Conservation (phyloP, 1,140 invertebrate genomes). For the Delia radicum region DNA sequence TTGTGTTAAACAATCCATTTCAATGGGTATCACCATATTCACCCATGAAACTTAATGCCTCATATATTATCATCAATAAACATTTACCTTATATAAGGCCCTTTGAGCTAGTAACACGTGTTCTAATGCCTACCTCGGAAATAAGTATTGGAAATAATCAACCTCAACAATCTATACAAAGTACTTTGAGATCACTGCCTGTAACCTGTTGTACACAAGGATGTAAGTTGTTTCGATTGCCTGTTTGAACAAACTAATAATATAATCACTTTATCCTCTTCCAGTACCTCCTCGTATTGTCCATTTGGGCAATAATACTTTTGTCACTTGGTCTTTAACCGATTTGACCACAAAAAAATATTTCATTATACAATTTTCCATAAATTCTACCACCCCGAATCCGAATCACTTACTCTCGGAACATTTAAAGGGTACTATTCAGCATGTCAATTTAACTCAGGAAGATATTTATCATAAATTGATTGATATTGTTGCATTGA, state of each 20-base stretch:
- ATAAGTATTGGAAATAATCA: conserved; percentile 31
- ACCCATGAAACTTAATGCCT: conserved; percentile 49
- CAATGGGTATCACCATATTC: conserved; percentile 42
- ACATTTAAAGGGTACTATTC: conserved; percentile 35
- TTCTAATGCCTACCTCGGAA: conserved; percentile 42
- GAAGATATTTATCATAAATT: conserved; percentile 43
- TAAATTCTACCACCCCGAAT: conserved; percentile 48
- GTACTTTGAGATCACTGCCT: conserved; percentile 43
- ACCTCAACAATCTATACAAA: conserved; percentile 43
- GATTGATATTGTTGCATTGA: conserved; percentile 36
- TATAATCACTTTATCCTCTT: neutral
- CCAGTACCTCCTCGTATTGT: conserved; percentile 46
- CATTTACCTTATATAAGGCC: conserved; percentile 46
- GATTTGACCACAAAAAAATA: conserved; percentile 48
- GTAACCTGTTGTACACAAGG: conserved; percentile 52
- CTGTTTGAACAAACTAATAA: neutral
- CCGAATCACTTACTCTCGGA: conserved; percentile 39
- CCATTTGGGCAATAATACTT: conserved; percentile 46
- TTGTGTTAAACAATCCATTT: conserved; percentile 48
- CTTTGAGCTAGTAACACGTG: conserved; percentile 48
- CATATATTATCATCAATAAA: conserved; percentile 48
- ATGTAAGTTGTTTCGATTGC: conserved; percentile 36
- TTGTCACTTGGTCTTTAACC: conserved; percentile 49
- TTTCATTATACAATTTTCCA: conserved; percentile 51
- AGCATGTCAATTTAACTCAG: conserved; percentile 38